Evolutionary conservation across 2,797 vertebrate genomes (phyloP).

Genomic region (Tiaroga cobitis): DNA sequence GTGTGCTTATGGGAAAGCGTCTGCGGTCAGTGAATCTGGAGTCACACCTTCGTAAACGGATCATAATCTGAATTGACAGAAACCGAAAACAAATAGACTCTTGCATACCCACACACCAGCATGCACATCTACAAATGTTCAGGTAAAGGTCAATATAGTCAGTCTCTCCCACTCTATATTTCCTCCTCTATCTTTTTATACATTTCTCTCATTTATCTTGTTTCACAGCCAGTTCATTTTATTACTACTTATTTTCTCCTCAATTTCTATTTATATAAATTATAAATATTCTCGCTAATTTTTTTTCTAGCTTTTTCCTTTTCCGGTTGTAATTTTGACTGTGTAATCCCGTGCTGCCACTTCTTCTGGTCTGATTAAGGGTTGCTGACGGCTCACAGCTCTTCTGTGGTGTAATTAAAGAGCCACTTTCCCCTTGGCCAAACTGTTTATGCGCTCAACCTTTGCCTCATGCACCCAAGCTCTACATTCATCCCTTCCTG

Average conservation of each 20-base stretch:
- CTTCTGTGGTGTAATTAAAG: constrained; percentile 68
- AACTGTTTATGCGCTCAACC: constrained; percentile 67
- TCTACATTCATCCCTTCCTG: constrained; percentile 60
- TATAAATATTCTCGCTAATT: not conserved
- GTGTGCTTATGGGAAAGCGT: not conserved
- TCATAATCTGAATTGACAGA: constrained; percentile 47
- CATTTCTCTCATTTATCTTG: not conserved
- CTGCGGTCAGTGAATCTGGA: constrained; percentile 18
- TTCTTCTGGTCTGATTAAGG: constrained; percentile 62
- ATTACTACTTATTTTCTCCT: not conserved
- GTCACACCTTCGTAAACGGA: constrained; percentile 35
- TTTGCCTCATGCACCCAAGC: constrained; percentile 57
- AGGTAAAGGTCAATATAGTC: constrained; percentile 5
- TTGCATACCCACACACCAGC: not conserved
- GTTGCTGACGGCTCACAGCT: constrained; percentile 47
- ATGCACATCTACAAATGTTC: not conserved
- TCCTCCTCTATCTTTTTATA: not conserved
- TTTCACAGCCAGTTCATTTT: not conserved
- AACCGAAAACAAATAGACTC: constrained; percentile 43
- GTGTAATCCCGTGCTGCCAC: constrained; percentile 29
- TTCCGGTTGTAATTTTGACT: not conserved
- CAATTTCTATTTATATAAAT: not conserved
- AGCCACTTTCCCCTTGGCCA: constrained; percentile 62
- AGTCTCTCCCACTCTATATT: not conserved
- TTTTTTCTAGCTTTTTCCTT: not conserved